phyloP scores from a whole-genome alignment of 2,113 vertebrate genomes.

The Neodontobutis hainanensis region DNA sequence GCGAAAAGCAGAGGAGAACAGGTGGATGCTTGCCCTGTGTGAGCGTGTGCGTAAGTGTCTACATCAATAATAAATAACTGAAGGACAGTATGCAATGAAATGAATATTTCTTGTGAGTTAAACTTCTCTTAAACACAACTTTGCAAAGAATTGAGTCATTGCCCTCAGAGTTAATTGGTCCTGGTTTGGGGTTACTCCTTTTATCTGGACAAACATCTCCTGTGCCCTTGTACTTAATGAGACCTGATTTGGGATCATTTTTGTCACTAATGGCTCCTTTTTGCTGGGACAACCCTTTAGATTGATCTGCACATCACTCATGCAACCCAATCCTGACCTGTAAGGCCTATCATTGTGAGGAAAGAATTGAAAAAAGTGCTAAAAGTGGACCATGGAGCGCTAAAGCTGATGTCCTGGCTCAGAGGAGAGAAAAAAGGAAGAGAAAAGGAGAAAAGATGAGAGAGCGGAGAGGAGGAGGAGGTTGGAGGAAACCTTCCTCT shows the following conservation, averaged over 20 bases:
- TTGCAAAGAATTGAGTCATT: conserved; percentile 29
- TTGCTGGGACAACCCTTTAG: conserved; percentile 56
- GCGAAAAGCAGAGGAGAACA: conserved; percentile 67
- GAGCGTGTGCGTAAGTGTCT: conserved; percentile 17
- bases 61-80: conserved; percentile 68
- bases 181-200: conserved; percentile 64
- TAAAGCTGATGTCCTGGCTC: conserved; percentile 19
- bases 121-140: conserved; percentile 58
- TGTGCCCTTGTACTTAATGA: conserved; percentile 74
- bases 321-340: conserved; percentile 43
- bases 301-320: conserved; percentile 66
- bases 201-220: conserved; percentile 69
- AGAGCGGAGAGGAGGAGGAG: conserved; percentile 34
- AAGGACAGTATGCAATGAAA: conserved; percentile 60
- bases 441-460: conserved; percentile 11
- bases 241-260: conserved; percentile 68
- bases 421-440: conserved; percentile 5
- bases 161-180: conserved; percentile 65
- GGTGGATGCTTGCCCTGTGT: conserved; percentile 69
- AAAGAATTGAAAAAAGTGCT: conserved; percentile 46
- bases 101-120: conserved; percentile 46
- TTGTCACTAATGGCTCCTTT: conserved; percentile 67
- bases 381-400: conserved; percentile 26
- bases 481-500: conserved; percentile 76
- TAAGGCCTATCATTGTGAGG: conserved; percentile 9